Base-by-base conservation (phyloP, 2,113 vertebrate genomes). In the Cathartes aura region DNA sequence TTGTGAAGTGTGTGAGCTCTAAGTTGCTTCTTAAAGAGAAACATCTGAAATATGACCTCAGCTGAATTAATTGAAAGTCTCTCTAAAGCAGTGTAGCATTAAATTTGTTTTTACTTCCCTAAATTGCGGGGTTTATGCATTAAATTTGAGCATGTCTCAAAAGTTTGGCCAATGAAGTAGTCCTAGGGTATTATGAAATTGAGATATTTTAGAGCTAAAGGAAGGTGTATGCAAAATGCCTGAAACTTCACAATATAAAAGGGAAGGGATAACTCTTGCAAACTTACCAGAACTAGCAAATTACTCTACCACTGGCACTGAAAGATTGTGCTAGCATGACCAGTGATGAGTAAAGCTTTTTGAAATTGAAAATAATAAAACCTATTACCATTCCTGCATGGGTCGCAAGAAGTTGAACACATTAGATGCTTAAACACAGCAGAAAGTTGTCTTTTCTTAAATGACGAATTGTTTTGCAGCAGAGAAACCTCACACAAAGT, bases 391-490 rank as follows among this genome's bases (percentile, higher is more conserved):
- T 68, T 95, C 43, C 34, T 83, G 15, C 64, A 95, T 92, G 76
- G 84, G 32, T 93, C 2, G 19, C 40, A 92, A 83, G 91, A 96
- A 96, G 64, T 63, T 94, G 92, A 97, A 92, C 73, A 66, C n/a
- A 95, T 92, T 84, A 95, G 86, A 90, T 94, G 82, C 72, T 98
- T 95, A 95, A 93, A 82, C 53, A 82, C 27, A 92, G 91, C 32
- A 84, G 73, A 84, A 97, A 96, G 89, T 97, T 98, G 86, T 95
- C 90, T 97, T 94, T 96, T 96, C 90, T 96, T 95, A 97, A 95
- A 66, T 96, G 93, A 97, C 87, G 90, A 91, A 97, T 97, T 97
- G 84, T 80, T 90, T 95, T 79, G 79, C 76, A 87, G 94, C 79
- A 90, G 64, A 93, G 85, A 96, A 97, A 66, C 76, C 94, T 97